phyloP scores from a whole-genome alignment of 2,888 invertebrate species.

The Pinctada fucata region DNA sequence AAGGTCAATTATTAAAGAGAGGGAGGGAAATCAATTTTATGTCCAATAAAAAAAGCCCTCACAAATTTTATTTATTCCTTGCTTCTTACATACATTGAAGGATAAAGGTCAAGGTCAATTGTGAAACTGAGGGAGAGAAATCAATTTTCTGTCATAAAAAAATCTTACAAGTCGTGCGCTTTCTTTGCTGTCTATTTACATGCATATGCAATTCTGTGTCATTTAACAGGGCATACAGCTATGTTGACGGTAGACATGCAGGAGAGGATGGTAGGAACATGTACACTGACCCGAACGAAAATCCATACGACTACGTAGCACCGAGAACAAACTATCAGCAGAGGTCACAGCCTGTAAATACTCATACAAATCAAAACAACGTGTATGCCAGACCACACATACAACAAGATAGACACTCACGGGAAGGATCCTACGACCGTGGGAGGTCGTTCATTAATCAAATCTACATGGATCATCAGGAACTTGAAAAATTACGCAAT shows the following conservation, averaged over 20 bases:
- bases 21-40: too few relatives aligned
- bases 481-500: conserved; percentile 55
- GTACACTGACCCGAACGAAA: conserved; percentile 47
- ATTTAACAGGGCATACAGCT: conserved; percentile 50
- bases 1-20: too few relatives aligned
- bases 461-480: conserved; percentile 71
- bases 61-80: too few relatives aligned
- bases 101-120: too few relatives aligned
- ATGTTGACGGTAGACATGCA: conserved; percentile 39
- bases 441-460: conserved; percentile 68
- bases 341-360: conserved; percentile 1
- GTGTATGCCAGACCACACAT: conserved; percentile 35
- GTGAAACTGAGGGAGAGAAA: too few relatives aligned
- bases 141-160: too few relatives aligned
- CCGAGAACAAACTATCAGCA: conserved; percentile 33
- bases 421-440: conserved; percentile 41
- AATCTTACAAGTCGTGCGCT: too few relatives aligned
- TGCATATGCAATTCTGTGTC: too few relatives aligned
- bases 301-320: conserved; percentile 67
- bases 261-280: not conserved
- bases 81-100: too few relatives aligned
- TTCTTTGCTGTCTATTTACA: too few relatives aligned
- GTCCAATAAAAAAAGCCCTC: too few relatives aligned
- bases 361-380: conserved; percentile 25
- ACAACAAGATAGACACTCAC: conserved; percentile 20